Evolutionary conservation across 1,140 invertebrate genomes (phyloP), one percentile per base, ranked within the genome.

Genomic region (Pseudachorutes palmiensis): DNA sequence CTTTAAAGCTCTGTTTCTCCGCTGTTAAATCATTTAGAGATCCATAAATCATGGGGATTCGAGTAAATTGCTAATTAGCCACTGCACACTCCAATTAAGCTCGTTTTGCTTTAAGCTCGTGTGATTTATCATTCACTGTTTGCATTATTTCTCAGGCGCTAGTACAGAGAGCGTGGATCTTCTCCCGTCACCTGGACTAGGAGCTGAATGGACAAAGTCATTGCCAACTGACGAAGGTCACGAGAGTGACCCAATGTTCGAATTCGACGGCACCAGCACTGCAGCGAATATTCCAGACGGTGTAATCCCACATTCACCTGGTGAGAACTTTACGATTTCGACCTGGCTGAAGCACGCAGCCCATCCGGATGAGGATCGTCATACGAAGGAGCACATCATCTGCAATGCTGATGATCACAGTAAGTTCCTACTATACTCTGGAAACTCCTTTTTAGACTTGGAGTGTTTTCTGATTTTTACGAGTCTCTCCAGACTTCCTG

Each of bases 371-470:
- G 79, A 86, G 70, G 91, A 94, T 77, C 91, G 92, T 72, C 90
- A 94, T 74, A 81, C 86, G 30, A 97, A 97, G 79, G 94, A 98
- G 77, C 93, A 97, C 75, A 88, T 98, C 68, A 78, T 98, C 24
- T 98, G 95, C 79, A 91, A 90, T 75, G 92, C 94, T 58, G 95
- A 98, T 82, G 93, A 96, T 78, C 94, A 97, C 75, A 94, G 91
- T 94, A 76, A 87, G 89, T 84, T 48, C 29, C 41, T 19, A 36
- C 12, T 29, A 58, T 24, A 19, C 9, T 45, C 36, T 45, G 9
- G n/a, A n/a, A n/a, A n/a, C n/a, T n/a, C n/a, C n/a, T n/a, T n/a
- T n/a, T n/a, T n/a, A n/a, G n/a, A n/a, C n/a, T n/a, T n/a, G n/a
- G n/a, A n/a, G n/a, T n/a, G n/a, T n/a, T n/a, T n/a, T 41, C 19